Evolutionary conservation across 2,797 vertebrate genomes (phyloP).

Genomic region (Gobio occitaniae): DNA sequence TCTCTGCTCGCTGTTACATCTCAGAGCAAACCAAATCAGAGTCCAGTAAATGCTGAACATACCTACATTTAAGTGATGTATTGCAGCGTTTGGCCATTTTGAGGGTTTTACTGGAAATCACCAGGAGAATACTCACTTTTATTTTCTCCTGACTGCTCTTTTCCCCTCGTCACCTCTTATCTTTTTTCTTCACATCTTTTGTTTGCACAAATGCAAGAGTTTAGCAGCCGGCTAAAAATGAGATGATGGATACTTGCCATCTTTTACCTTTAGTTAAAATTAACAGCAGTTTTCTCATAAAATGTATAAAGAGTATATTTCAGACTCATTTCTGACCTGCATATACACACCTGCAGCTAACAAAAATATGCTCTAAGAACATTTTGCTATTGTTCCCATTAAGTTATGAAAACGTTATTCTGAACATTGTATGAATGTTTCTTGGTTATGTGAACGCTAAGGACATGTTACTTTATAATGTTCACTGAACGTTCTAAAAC

Average conservation of each 20-base stretch:
- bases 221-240: neutral
- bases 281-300: neutral
- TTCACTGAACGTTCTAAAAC: neutral
- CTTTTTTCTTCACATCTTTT: constrained; percentile 49
- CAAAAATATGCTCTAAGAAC: too few species aligned
- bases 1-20: constrained; percentile 67
- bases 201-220: constrained; percentile 52
- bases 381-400: too few species aligned
- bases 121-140: constrained; percentile 66
- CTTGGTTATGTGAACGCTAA: neutral
- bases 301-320: neutral
- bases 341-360: neutral
- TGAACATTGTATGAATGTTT: neutral
- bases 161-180: constrained; percentile 32
- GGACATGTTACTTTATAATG: neutral
- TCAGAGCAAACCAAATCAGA: constrained; percentile 67
- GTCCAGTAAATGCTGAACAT: constrained; percentile 70
- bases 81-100: constrained; percentile 69
- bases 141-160: constrained; percentile 52
- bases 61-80: constrained; percentile 72
- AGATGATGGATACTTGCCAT: neutral
- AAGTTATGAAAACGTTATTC: neutral
- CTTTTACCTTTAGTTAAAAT: neutral
- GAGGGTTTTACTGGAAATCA: constrained; percentile 68
- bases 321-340: neutral